These are phyloP conservation scores for Gastracanthus pulcherrimus DNA, from an alignment of 2,888 invertebrate genomes.

Conservation along the genomic window DNA sequence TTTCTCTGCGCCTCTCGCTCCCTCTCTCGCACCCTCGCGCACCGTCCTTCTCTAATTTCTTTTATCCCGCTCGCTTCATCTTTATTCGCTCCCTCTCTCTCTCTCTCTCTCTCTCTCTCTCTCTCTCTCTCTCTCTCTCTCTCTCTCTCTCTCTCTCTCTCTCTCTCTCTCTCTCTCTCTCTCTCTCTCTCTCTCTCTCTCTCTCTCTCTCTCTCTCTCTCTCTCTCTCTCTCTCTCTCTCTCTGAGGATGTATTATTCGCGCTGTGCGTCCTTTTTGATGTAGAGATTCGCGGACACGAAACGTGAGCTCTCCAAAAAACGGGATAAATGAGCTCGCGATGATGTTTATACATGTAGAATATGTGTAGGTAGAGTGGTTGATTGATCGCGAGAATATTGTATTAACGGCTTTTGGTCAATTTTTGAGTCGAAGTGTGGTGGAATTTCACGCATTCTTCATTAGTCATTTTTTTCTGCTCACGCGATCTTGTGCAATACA, in stretches of 20 bases:
- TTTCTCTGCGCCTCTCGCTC: not conserved
- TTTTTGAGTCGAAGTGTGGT: not conserved
- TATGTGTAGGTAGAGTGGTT: too few relatives aligned
- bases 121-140: conserved; percentile 27
- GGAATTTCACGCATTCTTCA: not conserved
- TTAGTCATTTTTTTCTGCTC: not conserved
- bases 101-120: not conserved
- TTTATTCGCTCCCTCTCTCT: conserved; percentile 7
- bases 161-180: conserved; percentile 33
- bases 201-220: not conserved
- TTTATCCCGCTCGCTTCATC: too few relatives aligned
- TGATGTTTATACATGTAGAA: too few relatives aligned
- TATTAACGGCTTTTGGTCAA: conserved; percentile 9
- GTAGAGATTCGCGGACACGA: too few relatives aligned
- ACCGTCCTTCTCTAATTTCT: too few relatives aligned
- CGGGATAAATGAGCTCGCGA: not conserved
- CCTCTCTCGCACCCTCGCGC: not conserved
- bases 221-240: conserved; percentile 5
- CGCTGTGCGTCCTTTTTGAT: not conserved
- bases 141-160: conserved; percentile 29
- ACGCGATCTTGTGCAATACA: conserved; percentile 25
- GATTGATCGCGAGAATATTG: not conserved
- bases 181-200: conserved; percentile 34
- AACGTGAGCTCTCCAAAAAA: not conserved
- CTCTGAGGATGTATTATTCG: not conserved